Conservation (phyloP, 2,113 vertebrate genomes). For the Centropristis striata region DNA sequence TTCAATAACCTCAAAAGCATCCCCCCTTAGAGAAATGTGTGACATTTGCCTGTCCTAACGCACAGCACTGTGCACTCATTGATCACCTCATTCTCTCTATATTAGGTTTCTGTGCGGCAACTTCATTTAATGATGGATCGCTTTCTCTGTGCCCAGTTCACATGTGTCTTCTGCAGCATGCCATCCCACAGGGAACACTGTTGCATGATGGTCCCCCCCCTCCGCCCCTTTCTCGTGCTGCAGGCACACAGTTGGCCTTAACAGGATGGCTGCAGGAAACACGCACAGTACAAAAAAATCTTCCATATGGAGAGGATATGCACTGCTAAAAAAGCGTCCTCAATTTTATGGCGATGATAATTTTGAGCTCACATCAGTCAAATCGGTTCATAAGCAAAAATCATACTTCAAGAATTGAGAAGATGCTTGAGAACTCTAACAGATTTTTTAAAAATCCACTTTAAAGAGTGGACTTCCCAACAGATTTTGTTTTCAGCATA, state of each 20-base stretch:
- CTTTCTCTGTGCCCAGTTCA: constrained; percentile 22
- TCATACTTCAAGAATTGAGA: background rate
- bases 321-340: background rate
- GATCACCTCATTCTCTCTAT: constrained; percentile 55
- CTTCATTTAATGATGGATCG: constrained; percentile 52
- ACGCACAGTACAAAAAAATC: constrained; percentile 26
- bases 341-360: constrained; percentile 11
- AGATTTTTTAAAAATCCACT: background rate
- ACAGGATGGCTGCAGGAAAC: constrained; percentile 44
- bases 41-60: constrained; percentile 54
- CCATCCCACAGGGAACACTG: constrained; percentile 44
- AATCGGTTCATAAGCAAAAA: background rate
- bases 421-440: background rate
- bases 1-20: constrained; percentile 21
- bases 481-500: background rate
- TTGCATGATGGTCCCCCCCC: constrained; percentile 24
- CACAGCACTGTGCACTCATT: constrained; percentile 35
- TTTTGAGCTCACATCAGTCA: constrained; percentile 26
- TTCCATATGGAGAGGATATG: constrained; percentile 44
- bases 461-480: background rate
- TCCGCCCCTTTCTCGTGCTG: background rate
- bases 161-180: constrained; percentile 34
- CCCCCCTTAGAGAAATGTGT: constrained; percentile 24
- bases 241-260: constrained; percentile 56
- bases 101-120: constrained; percentile 51